Base-by-base conservation (phyloP, 2,113 vertebrate genomes). In the Amphilophus citrinellus region DNA sequence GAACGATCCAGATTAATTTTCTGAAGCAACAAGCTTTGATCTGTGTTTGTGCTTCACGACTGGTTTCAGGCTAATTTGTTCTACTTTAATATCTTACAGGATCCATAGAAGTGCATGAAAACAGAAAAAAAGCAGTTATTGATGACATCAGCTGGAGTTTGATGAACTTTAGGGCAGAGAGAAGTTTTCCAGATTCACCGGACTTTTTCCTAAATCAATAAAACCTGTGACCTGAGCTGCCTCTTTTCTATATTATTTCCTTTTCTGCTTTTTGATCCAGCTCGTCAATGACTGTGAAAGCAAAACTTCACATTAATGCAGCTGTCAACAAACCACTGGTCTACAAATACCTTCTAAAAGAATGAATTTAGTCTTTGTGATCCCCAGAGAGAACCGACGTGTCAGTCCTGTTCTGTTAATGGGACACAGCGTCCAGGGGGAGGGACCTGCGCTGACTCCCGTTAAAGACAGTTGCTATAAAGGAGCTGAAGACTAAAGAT, bases 401-500 rank as follows among this genome's bases (percentile, higher is more conserved):
- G 61, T 50, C 84, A 76, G 73, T 82, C 79, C 22, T 18, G 78
- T 76, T 89, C 57, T 53, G 18, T 76, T 90, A 91, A 89, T 77
- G 85, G 90, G 87, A 87, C 87, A 79, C 79, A 83, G 71, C 83
- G 75, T 84, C 58, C 58, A 76, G 85, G 84, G 90, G 94, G 93
- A 84, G 92, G 90, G 92, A 88, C 90, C 87, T 91, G 63, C 73
- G 60, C 76, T 85, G 86, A 84, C 88, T 92, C 89, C 86, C 85
- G 87, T 88, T 84, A 60, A 88, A 92, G 85, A 90, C 89, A 87
- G 83, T 56, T 58, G 78, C 87, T 91, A 89, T 93, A 92, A 92
- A 93, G 61, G 88, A 85, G 90, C 89, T 63, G 24, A 88, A 59
- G 90, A 87, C 81, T 13, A 83, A 22, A 90, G 85, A 83, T 47